Evolutionary conservation across 1,140 invertebrate genomes (phyloP).

Genomic region (Panagrolaimus sp.): DNA sequence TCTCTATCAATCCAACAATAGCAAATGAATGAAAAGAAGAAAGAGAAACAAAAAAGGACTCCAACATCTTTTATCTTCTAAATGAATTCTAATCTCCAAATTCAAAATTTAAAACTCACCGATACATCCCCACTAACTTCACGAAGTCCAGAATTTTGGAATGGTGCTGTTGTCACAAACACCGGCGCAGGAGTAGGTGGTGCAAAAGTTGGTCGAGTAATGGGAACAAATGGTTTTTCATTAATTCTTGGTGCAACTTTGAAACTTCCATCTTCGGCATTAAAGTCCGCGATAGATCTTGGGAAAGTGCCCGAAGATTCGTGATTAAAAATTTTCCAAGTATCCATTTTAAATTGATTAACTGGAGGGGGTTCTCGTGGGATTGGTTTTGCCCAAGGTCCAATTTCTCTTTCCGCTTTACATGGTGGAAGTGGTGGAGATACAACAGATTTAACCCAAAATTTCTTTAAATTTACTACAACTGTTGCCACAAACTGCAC

Average conservation of each 20-base stretch:
- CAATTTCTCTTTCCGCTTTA: constrained; percentile 22
- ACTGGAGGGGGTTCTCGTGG: constrained; percentile 49
- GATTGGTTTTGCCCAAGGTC: constrained; percentile 27
- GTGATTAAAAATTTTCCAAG: constrained; percentile 50
- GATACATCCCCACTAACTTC: neutral
- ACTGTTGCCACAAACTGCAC: constrained; percentile 57
- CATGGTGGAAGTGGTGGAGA: constrained; percentile 45
- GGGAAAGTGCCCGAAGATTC: neutral
- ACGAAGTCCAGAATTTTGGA: neutral
- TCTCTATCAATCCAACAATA: no score
- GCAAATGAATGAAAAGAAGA: no score
- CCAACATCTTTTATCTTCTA: no score
- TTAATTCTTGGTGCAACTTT: neutral
- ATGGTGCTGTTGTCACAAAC: constrained; percentile 1
- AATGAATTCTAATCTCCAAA: no score
- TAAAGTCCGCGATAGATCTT: neutral
- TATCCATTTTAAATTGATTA: constrained; percentile 52
- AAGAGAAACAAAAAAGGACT: no score
- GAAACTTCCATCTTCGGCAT: constrained; percentile 11
- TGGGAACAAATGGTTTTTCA: neutral
- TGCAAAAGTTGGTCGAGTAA: neutral
- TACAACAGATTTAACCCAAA: constrained; percentile 53
- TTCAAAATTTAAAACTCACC: no score
- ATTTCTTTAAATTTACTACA: constrained; percentile 44
- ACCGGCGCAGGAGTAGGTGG: neutral